These are phyloP conservation scores for Daboia siamensis DNA, from an alignment of 2,113 vertebrate genomes.

Conservation along the genomic window DNA sequence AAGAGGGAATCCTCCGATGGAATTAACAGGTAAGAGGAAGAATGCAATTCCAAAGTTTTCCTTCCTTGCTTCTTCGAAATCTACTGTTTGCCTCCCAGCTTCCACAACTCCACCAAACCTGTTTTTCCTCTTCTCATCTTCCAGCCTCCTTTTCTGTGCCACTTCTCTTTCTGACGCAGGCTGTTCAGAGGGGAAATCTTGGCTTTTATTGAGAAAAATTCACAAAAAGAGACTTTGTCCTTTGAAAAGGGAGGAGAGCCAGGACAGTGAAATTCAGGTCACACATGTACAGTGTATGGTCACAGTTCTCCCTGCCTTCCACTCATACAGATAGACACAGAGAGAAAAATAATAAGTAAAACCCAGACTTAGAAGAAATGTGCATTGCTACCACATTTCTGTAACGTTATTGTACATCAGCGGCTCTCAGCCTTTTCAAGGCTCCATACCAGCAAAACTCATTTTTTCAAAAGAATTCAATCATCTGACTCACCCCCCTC, in stretches of 20 bases:
- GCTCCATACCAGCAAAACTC: not conserved
- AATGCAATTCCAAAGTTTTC: not conserved
- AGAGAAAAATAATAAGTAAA: not conserved
- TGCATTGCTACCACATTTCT: not conserved
- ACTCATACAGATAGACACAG: not conserved
- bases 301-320: not conserved
- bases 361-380: not conserved
- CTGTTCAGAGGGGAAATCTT: not conserved
- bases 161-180: not conserved
- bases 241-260: not conserved
- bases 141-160: not conserved
- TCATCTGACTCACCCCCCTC: not conserved
- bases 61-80: not conserved
- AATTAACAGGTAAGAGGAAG: not conserved
- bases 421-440: not conserved
- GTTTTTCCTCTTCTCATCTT: not conserved
- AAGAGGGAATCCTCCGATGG: not conserved
- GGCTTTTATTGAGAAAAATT: not conserved
- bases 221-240: constrained; percentile 6
- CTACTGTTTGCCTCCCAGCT: not conserved
- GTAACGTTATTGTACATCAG: not conserved
- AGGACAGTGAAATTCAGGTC: not conserved
- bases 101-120: not conserved
- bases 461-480: not conserved
- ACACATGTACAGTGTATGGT: not conserved